Conservation (phyloP, 2,113 vertebrate species). For the Orientallactaga bullata region DNA sequence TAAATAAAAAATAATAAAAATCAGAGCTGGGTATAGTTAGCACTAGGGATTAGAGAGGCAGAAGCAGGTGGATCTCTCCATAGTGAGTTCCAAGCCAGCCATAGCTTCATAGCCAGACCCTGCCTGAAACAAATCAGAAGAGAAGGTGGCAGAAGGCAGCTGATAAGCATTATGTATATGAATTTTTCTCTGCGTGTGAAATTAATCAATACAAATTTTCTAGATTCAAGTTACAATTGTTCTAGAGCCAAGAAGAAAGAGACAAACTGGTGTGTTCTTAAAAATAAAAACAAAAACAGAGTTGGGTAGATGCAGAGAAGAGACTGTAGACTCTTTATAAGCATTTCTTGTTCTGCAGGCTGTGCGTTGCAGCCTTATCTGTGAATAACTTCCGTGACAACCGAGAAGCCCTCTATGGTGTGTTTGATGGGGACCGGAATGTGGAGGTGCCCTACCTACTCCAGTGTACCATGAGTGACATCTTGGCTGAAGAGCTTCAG, state of each 20-base stretch:
- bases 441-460: slow-evolving; percentile 97
- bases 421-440: slow-evolving; percentile 98
- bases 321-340: background rate
- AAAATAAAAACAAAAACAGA: rapidly evolving
- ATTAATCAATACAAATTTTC: background rate
- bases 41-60: no score
- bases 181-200: background rate
- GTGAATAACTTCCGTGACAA: slow-evolving; percentile 97
- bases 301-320: rapidly evolving
- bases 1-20: no score
- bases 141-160: background rate
- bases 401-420: slow-evolving; percentile 96
- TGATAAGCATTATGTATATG: background rate
- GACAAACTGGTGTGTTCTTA: background rate
- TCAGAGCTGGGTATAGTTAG: no score
- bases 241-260: background rate
- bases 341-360: slow-evolving; percentile 82
- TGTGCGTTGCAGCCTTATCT: slow-evolving; percentile 96
- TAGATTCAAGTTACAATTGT: background rate
- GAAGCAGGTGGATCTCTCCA: no score
- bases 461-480: slow-evolving; percentile 98
- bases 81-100: no score
- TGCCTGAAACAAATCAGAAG: background rate
- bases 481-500: slow-evolving; percentile 96
- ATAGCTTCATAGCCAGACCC: no score